phyloP scores from a whole-genome alignment of 2,113 vertebrate species.

The Halichoeres trimaculatus region DNA sequence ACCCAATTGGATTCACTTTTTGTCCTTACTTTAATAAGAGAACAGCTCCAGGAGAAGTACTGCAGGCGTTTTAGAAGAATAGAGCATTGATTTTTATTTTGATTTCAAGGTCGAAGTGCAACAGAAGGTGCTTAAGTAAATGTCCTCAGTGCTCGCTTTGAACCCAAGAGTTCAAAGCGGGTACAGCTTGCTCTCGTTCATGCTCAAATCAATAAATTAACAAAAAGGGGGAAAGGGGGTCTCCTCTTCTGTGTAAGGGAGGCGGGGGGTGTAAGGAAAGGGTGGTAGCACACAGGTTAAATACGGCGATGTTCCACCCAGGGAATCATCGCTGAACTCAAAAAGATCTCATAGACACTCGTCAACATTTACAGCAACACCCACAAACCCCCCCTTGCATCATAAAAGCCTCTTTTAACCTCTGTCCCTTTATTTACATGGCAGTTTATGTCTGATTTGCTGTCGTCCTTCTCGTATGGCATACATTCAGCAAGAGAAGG shows the following conservation, averaged over 20 bases:
- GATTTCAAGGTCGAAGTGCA: constrained; percentile 71
- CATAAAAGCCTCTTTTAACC: constrained; percentile 69
- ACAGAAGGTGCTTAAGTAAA: constrained; percentile 71
- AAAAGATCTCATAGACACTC: constrained; percentile 72
- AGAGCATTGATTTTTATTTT: constrained; percentile 66
- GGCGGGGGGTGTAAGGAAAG: neutral
- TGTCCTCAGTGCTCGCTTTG: constrained; percentile 55
- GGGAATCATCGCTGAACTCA: constrained; percentile 60
- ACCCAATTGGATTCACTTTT: constrained; percentile 48
- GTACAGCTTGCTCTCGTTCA: constrained; percentile 51
- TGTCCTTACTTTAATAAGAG: constrained; percentile 55
- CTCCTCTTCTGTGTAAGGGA: constrained; percentile 31
- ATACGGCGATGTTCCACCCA: constrained; percentile 59
- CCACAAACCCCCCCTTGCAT: constrained; percentile 66
- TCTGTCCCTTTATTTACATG: constrained; percentile 83
- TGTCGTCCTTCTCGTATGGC: constrained; percentile 75
- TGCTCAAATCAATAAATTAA: constrained; percentile 34
- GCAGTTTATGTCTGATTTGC: constrained; percentile 84
- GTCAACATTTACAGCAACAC: constrained; percentile 69
- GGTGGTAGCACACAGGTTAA: constrained; percentile 40
- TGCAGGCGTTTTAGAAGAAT: constrained; percentile 51
- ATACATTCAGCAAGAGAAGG: constrained; percentile 84
- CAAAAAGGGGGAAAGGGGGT: neutral
- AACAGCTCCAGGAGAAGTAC: constrained; percentile 52
- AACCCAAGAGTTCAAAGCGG: constrained; percentile 54